phyloP scores from a whole-genome alignment of 2,113 vertebrate species.

The Fulmarus glacialis region DNA sequence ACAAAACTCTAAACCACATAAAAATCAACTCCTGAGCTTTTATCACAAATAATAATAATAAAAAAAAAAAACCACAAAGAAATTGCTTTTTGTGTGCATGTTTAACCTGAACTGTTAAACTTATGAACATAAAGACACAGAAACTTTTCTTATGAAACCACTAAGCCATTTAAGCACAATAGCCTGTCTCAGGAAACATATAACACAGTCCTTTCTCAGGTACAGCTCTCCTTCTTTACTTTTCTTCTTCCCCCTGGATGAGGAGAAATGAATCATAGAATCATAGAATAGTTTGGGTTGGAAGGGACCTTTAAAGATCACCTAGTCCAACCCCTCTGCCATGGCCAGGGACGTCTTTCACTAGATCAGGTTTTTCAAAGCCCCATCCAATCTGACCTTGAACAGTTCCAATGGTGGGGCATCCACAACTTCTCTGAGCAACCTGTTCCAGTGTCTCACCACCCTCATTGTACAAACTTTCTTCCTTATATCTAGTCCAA shows the following conservation, averaged over 20 bases:
- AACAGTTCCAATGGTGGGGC: rapidly evolving
- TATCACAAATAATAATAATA: background rate
- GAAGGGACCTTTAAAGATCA: rapidly evolving
- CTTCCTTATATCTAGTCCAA: background rate
- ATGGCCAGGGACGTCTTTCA: background rate
- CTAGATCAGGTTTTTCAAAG: background rate
- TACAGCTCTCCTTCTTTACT: background rate
- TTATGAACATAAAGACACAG: background rate
- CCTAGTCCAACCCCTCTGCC: rapidly evolving
- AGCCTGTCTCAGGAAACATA: background rate
- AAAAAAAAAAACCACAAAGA: background rate
- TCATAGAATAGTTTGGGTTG: background rate
- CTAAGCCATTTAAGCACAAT: background rate
- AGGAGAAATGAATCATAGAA: background rate
- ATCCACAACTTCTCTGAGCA: background rate
- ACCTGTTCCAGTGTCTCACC: background rate
- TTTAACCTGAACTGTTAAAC: background rate
- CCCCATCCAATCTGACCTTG: background rate
- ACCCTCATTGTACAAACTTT: background rate
- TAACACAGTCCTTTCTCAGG: background rate
- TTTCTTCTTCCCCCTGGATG: background rate
- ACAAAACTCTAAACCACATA: background rate
- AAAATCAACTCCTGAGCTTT: background rate
- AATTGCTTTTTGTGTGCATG: rapidly evolving
- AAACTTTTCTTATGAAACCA: background rate